Evolutionary conservation across 1,140 invertebrate species (phyloP).

Genomic region (Agrilus planipennis): DNA sequence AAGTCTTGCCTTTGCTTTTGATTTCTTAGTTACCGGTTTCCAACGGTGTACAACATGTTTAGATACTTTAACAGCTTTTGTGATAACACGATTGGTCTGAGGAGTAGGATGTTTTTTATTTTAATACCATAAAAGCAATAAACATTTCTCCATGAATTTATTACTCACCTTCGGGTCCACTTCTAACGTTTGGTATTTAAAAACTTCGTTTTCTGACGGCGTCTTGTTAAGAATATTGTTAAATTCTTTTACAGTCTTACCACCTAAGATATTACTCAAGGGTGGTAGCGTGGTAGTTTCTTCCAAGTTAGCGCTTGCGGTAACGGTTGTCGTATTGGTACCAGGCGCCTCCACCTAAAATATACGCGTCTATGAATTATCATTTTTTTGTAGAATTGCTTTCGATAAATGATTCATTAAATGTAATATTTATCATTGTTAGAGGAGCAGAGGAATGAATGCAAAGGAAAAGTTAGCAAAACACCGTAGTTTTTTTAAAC

Average conservation of each 20-base stretch:
- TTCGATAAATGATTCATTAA: no score
- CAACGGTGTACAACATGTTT: conserved; percentile 14
- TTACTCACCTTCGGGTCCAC: conserved; percentile 12
- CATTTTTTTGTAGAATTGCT: no score
- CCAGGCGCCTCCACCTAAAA: no score
- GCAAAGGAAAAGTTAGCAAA: no score
- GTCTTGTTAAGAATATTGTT: conserved; percentile 21
- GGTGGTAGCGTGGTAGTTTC: conserved; percentile 15
- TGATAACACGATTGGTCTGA: conserved; percentile 1
- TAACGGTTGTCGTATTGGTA: no score
- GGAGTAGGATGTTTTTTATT: neutral
- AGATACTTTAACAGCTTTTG: neutral
- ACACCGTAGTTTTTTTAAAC: no score
- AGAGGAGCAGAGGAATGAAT: no score
- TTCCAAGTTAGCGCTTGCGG: no score
- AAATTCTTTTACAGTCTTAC: conserved; percentile 21
- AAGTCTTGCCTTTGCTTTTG: no score
- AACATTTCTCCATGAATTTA: neutral
- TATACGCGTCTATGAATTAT: no score
- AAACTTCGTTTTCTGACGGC: neutral
- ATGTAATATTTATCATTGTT: no score
- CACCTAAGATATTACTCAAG: conserved; percentile 22
- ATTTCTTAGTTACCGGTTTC: conserved; percentile 19
- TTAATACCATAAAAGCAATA: neutral
- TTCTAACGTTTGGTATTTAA: conserved; percentile 7